Evolutionary conservation across 2,888 invertebrate genomes (phyloP).

Genomic region (Peribatodes rhomboidaria): DNA sequence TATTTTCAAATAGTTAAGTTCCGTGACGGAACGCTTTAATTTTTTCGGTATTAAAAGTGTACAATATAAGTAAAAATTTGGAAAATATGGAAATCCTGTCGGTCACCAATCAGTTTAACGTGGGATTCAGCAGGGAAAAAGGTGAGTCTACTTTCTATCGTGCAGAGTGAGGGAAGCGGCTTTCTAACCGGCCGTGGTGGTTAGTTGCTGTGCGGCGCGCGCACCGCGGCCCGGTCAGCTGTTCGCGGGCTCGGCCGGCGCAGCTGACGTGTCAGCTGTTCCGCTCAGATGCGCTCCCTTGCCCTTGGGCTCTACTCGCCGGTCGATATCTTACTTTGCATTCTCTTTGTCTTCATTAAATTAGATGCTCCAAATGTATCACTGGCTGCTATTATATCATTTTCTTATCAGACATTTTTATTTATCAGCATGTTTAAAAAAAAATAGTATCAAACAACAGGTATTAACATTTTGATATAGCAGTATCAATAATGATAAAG

Average conservation of each 20-base stretch:
- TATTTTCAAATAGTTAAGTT: slow-evolving; percentile 84
- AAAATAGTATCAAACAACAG: too few species aligned
- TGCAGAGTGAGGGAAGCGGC: slow-evolving; percentile 70
- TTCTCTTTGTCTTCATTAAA: slow-evolving; percentile 27
- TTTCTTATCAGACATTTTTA: slow-evolving; percentile 5
- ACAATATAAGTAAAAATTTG: slow-evolving; percentile 86
- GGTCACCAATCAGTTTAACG: slow-evolving; percentile 91
- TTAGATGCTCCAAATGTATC: background rate
- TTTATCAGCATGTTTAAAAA: background rate
- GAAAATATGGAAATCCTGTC: slow-evolving; percentile 93
- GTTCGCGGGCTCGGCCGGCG: slow-evolving; percentile 24
- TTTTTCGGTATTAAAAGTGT: slow-evolving; percentile 82
- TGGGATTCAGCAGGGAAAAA: slow-evolving; percentile 92
- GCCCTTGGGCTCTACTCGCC: slow-evolving; percentile 56
- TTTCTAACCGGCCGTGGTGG: slow-evolving; percentile 77
- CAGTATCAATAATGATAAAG: too few species aligned
- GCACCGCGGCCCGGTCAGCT: slow-evolving; percentile 51
- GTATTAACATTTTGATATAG: too few species aligned
- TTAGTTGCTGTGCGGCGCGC: slow-evolving; percentile 83
- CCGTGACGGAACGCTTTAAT: slow-evolving; percentile 79
- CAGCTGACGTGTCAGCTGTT: slow-evolving; percentile 74
- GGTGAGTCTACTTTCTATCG: slow-evolving; percentile 88
- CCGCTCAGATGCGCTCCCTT: slow-evolving; percentile 64
- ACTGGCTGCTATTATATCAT: slow-evolving; percentile 4
- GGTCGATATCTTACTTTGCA: slow-evolving; percentile 44